phyloP scores from a whole-genome alignment of 2,113 vertebrate species.

The Panthera uncia region DNA sequence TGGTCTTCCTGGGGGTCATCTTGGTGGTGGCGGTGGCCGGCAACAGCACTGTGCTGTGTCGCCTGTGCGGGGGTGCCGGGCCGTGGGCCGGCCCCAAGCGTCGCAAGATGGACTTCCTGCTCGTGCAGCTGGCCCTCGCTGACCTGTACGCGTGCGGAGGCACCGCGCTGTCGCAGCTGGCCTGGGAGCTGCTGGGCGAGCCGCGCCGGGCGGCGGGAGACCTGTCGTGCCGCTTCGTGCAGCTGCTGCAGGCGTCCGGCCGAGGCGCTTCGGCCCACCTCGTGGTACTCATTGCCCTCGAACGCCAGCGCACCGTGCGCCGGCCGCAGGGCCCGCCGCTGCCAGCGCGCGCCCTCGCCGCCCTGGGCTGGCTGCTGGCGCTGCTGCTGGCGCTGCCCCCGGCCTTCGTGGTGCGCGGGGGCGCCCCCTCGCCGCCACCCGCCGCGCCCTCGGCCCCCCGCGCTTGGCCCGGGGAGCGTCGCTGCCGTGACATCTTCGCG shows the following conservation, averaged over 20 bases:
- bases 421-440: not conserved
- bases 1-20: constrained; percentile 65
- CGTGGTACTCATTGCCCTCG: constrained; percentile 80
- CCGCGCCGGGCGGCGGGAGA: constrained; percentile 57
- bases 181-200: constrained; percentile 65
- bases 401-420: constrained; percentile 71
- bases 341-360: constrained; percentile 72
- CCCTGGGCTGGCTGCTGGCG: constrained; percentile 80
- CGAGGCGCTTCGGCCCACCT: constrained; percentile 81
- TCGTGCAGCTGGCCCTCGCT: constrained; percentile 82
- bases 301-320: constrained; percentile 75
- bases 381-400: constrained; percentile 82
- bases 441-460: not conserved
- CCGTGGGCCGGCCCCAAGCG: constrained; percentile 66
- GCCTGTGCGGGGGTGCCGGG: constrained; percentile 64
- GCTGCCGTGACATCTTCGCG: constrained; percentile 76
- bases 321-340: constrained; percentile 59
- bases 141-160: constrained; percentile 81
- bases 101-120: constrained; percentile 82
- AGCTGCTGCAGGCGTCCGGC: constrained; percentile 79
- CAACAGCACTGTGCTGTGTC: constrained; percentile 78
- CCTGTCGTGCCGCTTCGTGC: constrained; percentile 75
- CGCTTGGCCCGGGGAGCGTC: not conserved
- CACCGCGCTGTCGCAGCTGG: constrained; percentile 75
- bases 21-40: constrained; percentile 77